Evolutionary conservation across 2,888 invertebrate genomes (phyloP).

Genomic region (Ichneumoninae sp.): DNA sequence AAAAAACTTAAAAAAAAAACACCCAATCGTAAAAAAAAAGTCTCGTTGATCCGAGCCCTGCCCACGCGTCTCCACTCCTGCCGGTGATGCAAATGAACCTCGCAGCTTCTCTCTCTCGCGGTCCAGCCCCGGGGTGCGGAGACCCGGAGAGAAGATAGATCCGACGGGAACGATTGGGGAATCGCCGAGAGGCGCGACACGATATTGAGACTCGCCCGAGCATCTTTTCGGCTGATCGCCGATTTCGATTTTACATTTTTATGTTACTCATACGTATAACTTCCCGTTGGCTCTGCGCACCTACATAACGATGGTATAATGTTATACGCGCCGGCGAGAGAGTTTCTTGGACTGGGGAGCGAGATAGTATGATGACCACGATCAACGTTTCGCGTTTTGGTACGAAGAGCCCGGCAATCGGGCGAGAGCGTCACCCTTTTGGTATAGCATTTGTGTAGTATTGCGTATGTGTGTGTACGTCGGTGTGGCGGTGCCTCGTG

Average conservation of each 20-base stretch:
- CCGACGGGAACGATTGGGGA: conserved; percentile 3
- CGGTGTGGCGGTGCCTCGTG: conserved; percentile 42
- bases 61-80: conserved; percentile 59
- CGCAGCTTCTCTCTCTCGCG: conserved; percentile 29
- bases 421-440: conserved; percentile 25
- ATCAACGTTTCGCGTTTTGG: conserved; percentile 34
- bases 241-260: conserved; percentile 47
- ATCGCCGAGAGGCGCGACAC: conserved; percentile 38
- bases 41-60: conserved; percentile 45
- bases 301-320: conserved; percentile 7
- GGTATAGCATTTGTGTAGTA: neutral
- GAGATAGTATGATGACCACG: conserved; percentile 31
- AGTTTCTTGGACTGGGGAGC: conserved; percentile 13
- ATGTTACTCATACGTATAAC: conserved; percentile 13
- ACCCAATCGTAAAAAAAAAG: conserved; percentile 13
- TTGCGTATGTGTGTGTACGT: neutral
- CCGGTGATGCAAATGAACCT: conserved; percentile 64
- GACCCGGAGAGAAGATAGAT: conserved; percentile 26
- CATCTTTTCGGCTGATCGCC: conserved; percentile 46
- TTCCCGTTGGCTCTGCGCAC: neutral
- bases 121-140: conserved; percentile 36
- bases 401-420: conserved; percentile 9
- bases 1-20: neutral
- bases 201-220: conserved; percentile 39
- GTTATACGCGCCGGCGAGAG: neutral